Percentiles rank a stretch among this genome's conserved stretches.
These are phyloP conservation scores for Synanthedon formicaeformis DNA, from an alignment of 2,888 invertebrate species.

Conservation along the genomic window DNA sequence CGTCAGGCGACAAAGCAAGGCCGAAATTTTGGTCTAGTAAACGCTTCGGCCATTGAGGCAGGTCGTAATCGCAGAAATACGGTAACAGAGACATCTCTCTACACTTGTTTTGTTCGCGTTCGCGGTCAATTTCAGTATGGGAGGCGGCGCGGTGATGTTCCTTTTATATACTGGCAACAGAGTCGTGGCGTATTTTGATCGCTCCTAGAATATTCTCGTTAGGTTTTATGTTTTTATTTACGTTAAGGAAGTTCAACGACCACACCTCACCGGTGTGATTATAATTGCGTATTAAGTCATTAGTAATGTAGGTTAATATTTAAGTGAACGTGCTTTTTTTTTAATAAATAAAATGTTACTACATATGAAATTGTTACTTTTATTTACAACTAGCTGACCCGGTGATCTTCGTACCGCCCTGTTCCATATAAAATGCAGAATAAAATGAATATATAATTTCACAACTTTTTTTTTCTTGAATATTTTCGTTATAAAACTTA, in stretches of 20 bases:
- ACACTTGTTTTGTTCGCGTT: slow-evolving; percentile 3
- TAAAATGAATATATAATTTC: too few species aligned
- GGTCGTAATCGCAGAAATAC: slow-evolving; percentile 42
- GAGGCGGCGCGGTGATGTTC: slow-evolving; percentile 3
- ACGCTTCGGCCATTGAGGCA: slow-evolving; percentile 43
- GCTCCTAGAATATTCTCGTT: neutral
- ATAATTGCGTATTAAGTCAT: too few species aligned
- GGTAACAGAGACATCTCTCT: slow-evolving; percentile 39
- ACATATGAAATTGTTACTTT: too few species aligned
- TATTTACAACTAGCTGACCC: too few species aligned
- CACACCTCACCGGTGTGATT: neutral
- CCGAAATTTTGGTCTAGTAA: slow-evolving; percentile 59
- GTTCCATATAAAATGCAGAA: too few species aligned
- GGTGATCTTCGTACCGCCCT: too few species aligned
- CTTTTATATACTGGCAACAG: slow-evolving; percentile 18
- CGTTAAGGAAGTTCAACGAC: slow-evolving; percentile 3
- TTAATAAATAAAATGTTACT: too few species aligned
- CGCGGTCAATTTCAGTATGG: slow-evolving; percentile 17
- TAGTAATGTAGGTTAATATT: too few species aligned
- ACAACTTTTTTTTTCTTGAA: too few species aligned
- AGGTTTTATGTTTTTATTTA: neutral
- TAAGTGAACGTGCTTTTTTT: too few species aligned
- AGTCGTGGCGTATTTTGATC: neutral
- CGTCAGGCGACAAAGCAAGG: slow-evolving; percentile 48
- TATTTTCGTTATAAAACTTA: too few species aligned